A percentile compares a stretch with the other conserved stretches of the same genome.
phyloP scores from a whole-genome alignment of 2,888 invertebrate genomes.

The Leptopterna dolabrata region DNA sequence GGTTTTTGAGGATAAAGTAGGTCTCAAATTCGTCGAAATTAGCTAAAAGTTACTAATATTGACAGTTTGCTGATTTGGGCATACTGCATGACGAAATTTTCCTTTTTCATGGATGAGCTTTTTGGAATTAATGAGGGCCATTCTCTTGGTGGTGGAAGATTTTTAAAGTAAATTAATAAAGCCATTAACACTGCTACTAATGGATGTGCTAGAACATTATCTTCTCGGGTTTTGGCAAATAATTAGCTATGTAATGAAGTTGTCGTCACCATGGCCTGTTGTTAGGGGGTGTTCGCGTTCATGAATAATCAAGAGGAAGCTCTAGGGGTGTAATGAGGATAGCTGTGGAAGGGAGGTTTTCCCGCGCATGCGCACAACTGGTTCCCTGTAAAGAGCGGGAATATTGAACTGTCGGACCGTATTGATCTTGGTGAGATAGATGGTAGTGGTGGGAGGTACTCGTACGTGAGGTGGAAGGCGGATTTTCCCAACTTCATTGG shows the following conservation, averaged over 20 bases:
- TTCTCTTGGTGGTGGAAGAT: too few relatives aligned
- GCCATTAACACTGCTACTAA: not conserved
- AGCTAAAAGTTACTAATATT: too few relatives aligned
- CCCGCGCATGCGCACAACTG: not conserved
- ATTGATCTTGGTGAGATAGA: not conserved
- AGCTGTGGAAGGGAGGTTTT: not conserved
- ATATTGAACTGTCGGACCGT: slow-evolving; percentile 16
- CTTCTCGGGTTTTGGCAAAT: not conserved
- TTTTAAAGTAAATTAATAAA: not conserved
- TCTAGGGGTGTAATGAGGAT: not conserved
- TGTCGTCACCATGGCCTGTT: not conserved
- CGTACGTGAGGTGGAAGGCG: slow-evolving; percentile 10
- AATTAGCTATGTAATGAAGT: not conserved
- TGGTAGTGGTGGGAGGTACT: not conserved
- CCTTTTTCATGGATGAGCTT: too few relatives aligned
- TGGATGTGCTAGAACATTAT: not conserved
- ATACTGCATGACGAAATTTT: too few relatives aligned
- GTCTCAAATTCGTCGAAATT: too few relatives aligned
- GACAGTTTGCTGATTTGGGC: too few relatives aligned
- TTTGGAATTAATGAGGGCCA: too few relatives aligned
- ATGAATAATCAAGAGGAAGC: not conserved
- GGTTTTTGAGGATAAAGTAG: too few relatives aligned
- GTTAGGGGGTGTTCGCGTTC: not conserved
- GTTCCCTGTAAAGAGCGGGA: not conserved
- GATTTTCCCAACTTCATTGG: not conserved